Evolutionary conservation across 2,113 vertebrate species (phyloP).

Genomic region (Columbina picui): DNA sequence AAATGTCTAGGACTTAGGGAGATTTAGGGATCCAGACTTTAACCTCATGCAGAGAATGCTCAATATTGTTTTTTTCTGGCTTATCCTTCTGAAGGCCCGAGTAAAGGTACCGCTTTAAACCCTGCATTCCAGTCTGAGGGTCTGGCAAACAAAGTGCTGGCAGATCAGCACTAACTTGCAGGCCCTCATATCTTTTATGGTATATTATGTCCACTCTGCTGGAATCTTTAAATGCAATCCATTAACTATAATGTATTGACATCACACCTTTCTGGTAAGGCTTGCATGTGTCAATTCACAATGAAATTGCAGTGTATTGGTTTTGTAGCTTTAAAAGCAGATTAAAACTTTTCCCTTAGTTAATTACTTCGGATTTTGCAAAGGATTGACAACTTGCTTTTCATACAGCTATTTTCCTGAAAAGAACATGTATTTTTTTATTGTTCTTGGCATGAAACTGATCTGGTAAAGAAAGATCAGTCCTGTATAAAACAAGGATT

Average conservation of each 20-base stretch:
- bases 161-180: not conserved
- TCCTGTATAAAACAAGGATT: not conserved
- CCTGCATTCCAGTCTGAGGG: not conserved
- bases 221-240: not conserved
- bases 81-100: not conserved
- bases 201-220: not conserved
- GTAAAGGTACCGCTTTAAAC: not conserved
- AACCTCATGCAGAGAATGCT: not conserved
- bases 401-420: not conserved
- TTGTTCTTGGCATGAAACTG: not conserved
- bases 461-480: not conserved
- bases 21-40: not conserved
- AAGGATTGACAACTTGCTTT: not conserved
- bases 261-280: not conserved
- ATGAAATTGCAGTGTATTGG: not conserved
- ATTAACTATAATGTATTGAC: not conserved
- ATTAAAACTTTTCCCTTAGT: not conserved
- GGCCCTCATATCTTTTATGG: not conserved
- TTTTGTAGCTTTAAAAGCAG: not conserved
- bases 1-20: not conserved
- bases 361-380: not conserved
- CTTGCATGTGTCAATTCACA: not conserved
- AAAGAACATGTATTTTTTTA: rapidly evolving
- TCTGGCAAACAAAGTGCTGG: not conserved
- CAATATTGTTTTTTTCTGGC: rapidly evolving